A percentile compares a stretch with the other conserved stretches of the same genome.
These are phyloP conservation scores for Labeo catla DNA, from an alignment of 2,113 vertebrate genomes.

Conservation along the genomic window DNA sequence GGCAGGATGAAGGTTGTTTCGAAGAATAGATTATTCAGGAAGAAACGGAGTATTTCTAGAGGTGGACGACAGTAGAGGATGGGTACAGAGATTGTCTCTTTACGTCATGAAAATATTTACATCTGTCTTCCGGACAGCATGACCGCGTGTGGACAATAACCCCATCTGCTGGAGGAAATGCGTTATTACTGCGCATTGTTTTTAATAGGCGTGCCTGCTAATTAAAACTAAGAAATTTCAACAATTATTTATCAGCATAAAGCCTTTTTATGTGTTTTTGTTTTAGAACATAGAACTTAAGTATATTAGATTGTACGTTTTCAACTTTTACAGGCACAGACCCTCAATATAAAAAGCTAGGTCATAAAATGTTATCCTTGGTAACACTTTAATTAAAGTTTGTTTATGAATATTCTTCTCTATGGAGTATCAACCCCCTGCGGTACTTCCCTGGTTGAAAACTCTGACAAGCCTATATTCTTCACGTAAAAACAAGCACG, in stretches of 20 bases:
- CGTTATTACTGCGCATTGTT: background rate
- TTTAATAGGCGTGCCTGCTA: background rate
- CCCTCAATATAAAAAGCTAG: background rate
- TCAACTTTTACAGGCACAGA: background rate
- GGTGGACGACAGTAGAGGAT: constrained; percentile 62
- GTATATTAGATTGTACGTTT: background rate
- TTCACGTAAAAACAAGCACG: no score
- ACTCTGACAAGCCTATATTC: background rate
- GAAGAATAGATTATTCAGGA: background rate
- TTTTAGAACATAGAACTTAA: background rate
- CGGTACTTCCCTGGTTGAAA: background rate
- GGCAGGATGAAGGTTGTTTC: background rate
- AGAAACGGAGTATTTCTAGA: constrained; percentile 27
- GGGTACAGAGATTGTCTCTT: constrained; percentile 52
- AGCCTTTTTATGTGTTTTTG: background rate
- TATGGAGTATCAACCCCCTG: background rate
- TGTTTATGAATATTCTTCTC: background rate
- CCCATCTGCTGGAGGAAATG: constrained; percentile 65
- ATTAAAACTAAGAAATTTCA: background rate
- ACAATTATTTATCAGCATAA: background rate
- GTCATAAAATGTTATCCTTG: background rate
- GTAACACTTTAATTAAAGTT: background rate
- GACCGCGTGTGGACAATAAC: constrained; percentile 47
- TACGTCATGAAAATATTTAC: constrained; percentile 78
- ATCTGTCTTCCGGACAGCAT: constrained; percentile 70